Percentiles rank a stretch among this genome's conserved stretches.
Evolutionary conservation across 2,888 invertebrate genomes (phyloP).

Genomic region (Chrysodeixis includens): DNA sequence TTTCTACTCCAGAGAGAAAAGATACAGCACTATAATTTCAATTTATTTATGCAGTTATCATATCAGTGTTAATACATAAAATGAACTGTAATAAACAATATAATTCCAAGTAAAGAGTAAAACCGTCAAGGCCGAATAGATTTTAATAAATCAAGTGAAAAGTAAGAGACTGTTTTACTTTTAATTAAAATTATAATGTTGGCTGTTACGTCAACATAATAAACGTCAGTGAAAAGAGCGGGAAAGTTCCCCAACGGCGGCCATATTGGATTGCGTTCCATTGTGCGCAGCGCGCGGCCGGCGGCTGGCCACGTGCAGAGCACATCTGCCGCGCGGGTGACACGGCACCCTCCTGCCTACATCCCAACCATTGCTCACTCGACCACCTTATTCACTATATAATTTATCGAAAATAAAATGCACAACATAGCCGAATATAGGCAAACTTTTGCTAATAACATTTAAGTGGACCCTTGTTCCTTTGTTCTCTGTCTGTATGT

Average conservation of each 20-base stretch:
- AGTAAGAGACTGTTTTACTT: constrained; percentile 34
- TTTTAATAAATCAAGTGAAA: constrained; percentile 27
- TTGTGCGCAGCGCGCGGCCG: constrained; percentile 79
- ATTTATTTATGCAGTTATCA: too few species aligned
- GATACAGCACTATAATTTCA: too few species aligned
- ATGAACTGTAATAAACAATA: background rate
- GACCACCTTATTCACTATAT: constrained; percentile 35
- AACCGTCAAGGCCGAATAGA: constrained; percentile 9
- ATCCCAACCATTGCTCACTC: constrained; percentile 55
- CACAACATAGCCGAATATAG: background rate
- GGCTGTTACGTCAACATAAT: constrained; percentile 59
- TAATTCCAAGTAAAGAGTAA: background rate
- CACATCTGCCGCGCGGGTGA: constrained; percentile 78
- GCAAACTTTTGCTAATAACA: constrained; percentile 14
- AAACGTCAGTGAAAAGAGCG: constrained; percentile 77
- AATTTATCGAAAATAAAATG: constrained; percentile 27
- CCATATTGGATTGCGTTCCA: constrained; percentile 83
- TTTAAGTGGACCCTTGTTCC: background rate
- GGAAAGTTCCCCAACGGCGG: constrained; percentile 79
- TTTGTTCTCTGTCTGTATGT: constrained; percentile 27
- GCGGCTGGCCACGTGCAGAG: constrained; percentile 75
- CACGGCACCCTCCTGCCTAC: constrained; percentile 70
- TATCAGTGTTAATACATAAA: background rate
- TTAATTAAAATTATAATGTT: constrained; percentile 58
- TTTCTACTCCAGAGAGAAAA: too few species aligned